phyloP scores from a whole-genome alignment of 1,140 invertebrate genomes.

The Drosophila ficusphila region DNA sequence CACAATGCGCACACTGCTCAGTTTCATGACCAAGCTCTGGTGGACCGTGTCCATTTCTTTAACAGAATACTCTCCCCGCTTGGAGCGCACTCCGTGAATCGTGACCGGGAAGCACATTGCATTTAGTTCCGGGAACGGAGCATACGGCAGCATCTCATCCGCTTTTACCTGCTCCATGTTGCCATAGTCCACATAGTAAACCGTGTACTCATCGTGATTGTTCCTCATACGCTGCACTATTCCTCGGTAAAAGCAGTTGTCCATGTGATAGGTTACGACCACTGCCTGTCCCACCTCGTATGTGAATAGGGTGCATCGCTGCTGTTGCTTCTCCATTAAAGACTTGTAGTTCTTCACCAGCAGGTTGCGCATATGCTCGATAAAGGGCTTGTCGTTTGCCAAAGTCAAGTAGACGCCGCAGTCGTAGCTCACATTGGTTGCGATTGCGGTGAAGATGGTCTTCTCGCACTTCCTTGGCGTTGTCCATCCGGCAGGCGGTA shows the following conservation, averaged over 20 bases:
- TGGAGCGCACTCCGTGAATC: conserved; percentile 84
- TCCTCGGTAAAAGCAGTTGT: conserved; percentile 88
- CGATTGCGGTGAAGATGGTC: conserved; percentile 84
- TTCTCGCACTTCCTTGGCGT: conserved; percentile 52
- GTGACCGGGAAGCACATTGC: conserved; percentile 85
- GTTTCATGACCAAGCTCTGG: conserved; percentile 48
- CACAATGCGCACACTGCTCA: conserved; percentile 58
- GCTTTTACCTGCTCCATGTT: conserved; percentile 86
- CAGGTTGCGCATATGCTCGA: conserved; percentile 84
- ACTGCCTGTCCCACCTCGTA: conserved; percentile 85
- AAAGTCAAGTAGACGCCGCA: conserved; percentile 86
- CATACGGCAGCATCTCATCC: conserved; percentile 86
- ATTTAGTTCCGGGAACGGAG: conserved; percentile 87
- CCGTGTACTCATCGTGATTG: conserved; percentile 78
- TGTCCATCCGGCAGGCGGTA: conserved; percentile 50
- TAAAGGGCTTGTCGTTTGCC: conserved; percentile 77
- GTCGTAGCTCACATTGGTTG: conserved; percentile 87
- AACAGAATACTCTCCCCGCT: conserved; percentile 19
- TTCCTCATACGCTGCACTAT: conserved; percentile 79
- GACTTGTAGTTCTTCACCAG: conserved; percentile 14
- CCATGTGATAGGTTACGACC: conserved; percentile 86
- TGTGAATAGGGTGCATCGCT: conserved; percentile 84
- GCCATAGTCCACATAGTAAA: conserved; percentile 88
- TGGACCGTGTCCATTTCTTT: conserved; percentile 59
- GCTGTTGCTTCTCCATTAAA: conserved; percentile 42